Base-by-base conservation (phyloP, 2,888 invertebrate genomes). In the Pediacus dermestoides region DNA sequence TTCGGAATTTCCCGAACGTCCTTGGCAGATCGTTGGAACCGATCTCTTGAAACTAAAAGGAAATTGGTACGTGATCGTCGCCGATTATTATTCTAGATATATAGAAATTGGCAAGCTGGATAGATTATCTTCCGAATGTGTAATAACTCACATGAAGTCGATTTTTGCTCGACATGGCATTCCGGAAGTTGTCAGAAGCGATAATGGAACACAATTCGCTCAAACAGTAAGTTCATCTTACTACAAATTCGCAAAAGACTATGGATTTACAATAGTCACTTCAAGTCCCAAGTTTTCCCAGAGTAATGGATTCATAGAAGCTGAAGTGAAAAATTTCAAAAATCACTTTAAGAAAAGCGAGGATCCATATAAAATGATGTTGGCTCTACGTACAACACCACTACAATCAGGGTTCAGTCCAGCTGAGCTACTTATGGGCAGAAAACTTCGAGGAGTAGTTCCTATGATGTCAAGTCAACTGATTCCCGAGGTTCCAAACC, bases 31-130 rank as follows among this genome's bases (percentile, higher is more conserved):
- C 4, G 8, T 33, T 4, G 33, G 33, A 33, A 11, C 11, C 4
- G 33, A 33, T 33, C 22, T 33, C 4, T 25, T 21, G 8, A 4
- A 33, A 26, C 9, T 26, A 6, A 23, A 23, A 4, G 11, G 11
- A 4, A 9, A 23, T 7, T 6, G 6, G 4, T 30, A 30, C 30
- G 27, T 48, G 4, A 26, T 47, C 1, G 27, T 50, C 1, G 38
- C 25, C 6, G 48, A 53, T 27, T 48, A 46, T 32, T 48, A 27
- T 38, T 48, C 43, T 8, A 16, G 44, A 15, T 52, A 27, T 31
- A 34, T 44, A 2, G 44, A 50, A 34, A 22, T 50, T 10, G 39
- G 38, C 8, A 21, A 26, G 7, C 21, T 30, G 7, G 7, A 7
- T 14, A 15, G 14, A 10, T 9, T 6, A 27, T 8, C 27, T n/a